Percentiles rank a stretch among this genome's conserved stretches.
Evolutionary conservation across 2,888 invertebrate species (phyloP).

Genomic region (Sericinus montela): DNA sequence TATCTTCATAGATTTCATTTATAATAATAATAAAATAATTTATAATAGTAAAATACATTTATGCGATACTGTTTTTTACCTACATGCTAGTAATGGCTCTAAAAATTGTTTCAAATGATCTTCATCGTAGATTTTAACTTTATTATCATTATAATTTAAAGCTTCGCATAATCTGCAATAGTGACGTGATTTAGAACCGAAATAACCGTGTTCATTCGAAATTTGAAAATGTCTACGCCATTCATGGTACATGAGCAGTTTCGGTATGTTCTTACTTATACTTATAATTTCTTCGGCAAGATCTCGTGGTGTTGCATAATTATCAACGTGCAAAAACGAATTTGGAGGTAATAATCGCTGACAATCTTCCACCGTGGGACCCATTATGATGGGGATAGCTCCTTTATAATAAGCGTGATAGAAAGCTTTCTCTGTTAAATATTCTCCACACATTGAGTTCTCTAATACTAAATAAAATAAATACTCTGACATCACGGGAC

Average conservation of each 20-base stretch:
- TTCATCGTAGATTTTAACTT: constrained; percentile 37
- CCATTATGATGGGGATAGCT: constrained; percentile 83
- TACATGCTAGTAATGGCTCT: constrained; percentile 27
- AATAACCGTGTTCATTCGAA: constrained; percentile 84
- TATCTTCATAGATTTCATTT: too few relatives aligned
- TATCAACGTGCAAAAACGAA: constrained; percentile 81
- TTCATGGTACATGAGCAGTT: constrained; percentile 64
- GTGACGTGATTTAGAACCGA: constrained; percentile 78
- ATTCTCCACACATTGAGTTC: constrained; percentile 84
- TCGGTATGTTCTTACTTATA: constrained; percentile 54
- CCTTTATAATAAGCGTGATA: constrained; percentile 82
- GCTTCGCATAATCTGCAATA: constrained; percentile 84
- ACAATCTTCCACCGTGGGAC: constrained; percentile 70
- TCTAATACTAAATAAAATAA: constrained; percentile 85
- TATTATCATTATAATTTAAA: constrained; percentile 78
- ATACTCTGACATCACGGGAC: constrained; percentile 75
- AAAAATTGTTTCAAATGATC: constrained; percentile 36
- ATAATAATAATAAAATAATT: too few relatives aligned
- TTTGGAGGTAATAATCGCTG: constrained; percentile 78
- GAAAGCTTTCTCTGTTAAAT: constrained; percentile 85
- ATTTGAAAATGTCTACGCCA: constrained; percentile 81
- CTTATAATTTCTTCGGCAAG: constrained; percentile 74
- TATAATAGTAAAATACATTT: too few relatives aligned
- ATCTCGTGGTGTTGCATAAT: constrained; percentile 66
- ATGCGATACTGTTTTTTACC: too few relatives aligned